Base-by-base conservation (phyloP, 2,888 invertebrate species). In the Endotricha flammealis region DNA sequence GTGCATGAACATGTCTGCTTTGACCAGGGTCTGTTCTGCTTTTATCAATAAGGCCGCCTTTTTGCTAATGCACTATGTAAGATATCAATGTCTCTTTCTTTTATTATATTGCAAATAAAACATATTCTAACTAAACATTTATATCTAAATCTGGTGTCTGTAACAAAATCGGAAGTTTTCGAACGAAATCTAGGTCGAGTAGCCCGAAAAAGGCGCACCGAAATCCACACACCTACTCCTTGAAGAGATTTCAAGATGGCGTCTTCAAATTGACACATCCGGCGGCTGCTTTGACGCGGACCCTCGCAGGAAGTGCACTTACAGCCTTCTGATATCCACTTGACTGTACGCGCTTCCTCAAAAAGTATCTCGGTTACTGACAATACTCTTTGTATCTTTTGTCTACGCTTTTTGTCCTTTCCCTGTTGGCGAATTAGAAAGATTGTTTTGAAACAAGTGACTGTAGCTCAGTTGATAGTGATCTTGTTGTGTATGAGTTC, bases 191-290 rank as follows among this genome's bases (percentile, higher is more conserved):
- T 20, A 48, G 60, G 56, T 59, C 57, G 54, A 59, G 60, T 46
- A 31, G 14, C 22, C 38, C 44, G 39, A 40, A 52, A 56, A 53
- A 48, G 49, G 48, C 50, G 48, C 41, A n/a, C 39, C 45, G 39
- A 48, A 57, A 53, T 36, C 43, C 54, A 63, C 54, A 62, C 48
- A 56, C 52, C 42, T 10, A 17, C 10, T 9, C 22, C 16, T 39
- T 52, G 46, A 54, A 47, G 46, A 54, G 50, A 53, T 50, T 43
- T 44, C 50, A 66, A 63, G 57, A 63, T 54, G 62, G 55, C 53
- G 46, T 28, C 50, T 44, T 48, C 56, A 62, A 64, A 63, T 66
- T 64, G 63, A 58, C 59, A 57, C 60, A 60, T 68, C 67, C 67
- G 63, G 53, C 46, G 48, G 36, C 25, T 35, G 48, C 61, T 67